These are phyloP conservation scores for Psilopsiagon aurifrons DNA, from an alignment of 2,113 vertebrate species.

Conservation along the genomic window DNA sequence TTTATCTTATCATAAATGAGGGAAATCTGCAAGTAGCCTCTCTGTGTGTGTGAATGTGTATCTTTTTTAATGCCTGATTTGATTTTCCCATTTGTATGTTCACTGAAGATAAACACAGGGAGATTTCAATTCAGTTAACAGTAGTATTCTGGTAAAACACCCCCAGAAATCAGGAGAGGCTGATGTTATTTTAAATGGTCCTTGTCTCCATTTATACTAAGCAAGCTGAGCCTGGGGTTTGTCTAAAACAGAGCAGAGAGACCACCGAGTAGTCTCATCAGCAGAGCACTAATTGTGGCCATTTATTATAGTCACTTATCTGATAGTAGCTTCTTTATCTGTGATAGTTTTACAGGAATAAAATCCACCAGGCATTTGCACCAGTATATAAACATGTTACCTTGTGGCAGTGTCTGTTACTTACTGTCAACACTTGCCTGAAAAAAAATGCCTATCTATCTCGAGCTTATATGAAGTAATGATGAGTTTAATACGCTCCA, in stretches of 20 bases:
- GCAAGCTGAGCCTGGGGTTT: constrained; percentile 73
- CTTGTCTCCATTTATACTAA: constrained; percentile 44
- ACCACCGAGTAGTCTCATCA: constrained; percentile 86
- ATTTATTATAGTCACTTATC: constrained; percentile 91
- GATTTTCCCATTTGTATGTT: not conserved
- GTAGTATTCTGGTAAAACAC: not conserved
- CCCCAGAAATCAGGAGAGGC: constrained; percentile 4
- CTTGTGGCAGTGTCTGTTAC: constrained; percentile 79
- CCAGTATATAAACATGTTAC: constrained; percentile 79
- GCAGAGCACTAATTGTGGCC: constrained; percentile 80
- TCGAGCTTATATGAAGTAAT: constrained; percentile 80
- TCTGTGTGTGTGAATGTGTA: not conserved
- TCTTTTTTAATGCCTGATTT: not conserved
- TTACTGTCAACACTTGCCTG: constrained; percentile 85
- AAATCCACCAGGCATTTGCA: constrained; percentile 80
- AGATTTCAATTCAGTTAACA: constrained; percentile 8
- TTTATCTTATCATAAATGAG: not conserved
- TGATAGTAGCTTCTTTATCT: constrained; percentile 88
- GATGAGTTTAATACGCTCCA: constrained; percentile 85
- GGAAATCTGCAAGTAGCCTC: not conserved
- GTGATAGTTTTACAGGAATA: constrained; percentile 82
- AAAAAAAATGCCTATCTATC: constrained; percentile 71
- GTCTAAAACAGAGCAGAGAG: constrained; percentile 70
- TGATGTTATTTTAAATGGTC: constrained; percentile 52
- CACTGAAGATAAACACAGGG: constrained; percentile 13